Base-by-base conservation (phyloP, 2,888 invertebrate species). In the Ischnus inquisitorius region DNA sequence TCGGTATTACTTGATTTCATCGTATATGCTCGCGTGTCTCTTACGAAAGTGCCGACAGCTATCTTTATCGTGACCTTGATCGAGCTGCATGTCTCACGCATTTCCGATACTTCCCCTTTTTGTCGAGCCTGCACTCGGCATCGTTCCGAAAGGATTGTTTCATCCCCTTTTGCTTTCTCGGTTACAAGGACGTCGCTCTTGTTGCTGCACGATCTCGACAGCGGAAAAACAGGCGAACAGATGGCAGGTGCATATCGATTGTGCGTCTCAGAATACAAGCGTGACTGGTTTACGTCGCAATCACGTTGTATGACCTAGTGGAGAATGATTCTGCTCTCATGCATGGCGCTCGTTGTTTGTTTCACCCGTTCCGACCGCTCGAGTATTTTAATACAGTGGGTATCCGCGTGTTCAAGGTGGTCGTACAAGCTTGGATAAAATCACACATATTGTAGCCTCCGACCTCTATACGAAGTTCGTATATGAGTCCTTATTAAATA, bases 181-280 rank as follows among this genome's bases (percentile, higher is more conserved):
- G 51, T 28, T 71, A 57, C 81, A 79, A 82, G 81, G 71, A 62
- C 81, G 48, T 12, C 43, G 46, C 62, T 34, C 48, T 68, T 51
- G 34, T 39, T 68, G 77, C 39, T 34, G 57, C 46, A n/a, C 48
- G 46, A 16, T 62, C 41, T 72, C 41, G 71, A 14, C 39, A 16
- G 65, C 72, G 39, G 19, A 74, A 79, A 68, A 77, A 78, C 69
- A 22, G 28, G 71, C 46, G 34, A 82, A 67, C 72, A 43, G 71
- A 76, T 67, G 81, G 75, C 84, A 84, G 84, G 84, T 84, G 84
- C 71, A 81, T 82, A 46, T 67, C 64, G 62, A 41, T 16, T 72
- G 39, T 43, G 43, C 10, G 41, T 71, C 51, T 67, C 76, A 74
- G 41, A 78, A 80, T 48, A 80, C 12, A 64, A 62, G 22, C 67